Base-by-base conservation (phyloP, 2,113 vertebrate genomes). In the Aegithalos caudatus region DNA sequence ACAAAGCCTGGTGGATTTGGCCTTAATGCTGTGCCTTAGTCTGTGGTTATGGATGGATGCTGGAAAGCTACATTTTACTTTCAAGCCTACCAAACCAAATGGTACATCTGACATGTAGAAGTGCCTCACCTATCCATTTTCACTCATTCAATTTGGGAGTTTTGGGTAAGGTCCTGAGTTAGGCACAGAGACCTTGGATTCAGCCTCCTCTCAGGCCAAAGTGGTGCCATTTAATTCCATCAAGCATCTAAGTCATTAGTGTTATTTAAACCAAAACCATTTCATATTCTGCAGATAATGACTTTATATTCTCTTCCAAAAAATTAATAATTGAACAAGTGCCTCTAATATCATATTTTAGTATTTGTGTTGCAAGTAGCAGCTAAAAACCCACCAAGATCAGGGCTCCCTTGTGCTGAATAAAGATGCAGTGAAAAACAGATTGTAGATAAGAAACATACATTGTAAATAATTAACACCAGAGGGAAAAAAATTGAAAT, bases 381-480 rank as follows among this genome's bases (percentile, higher is more conserved):
- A 81, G 57, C 60, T 86, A 53, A 92, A 92, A 86, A 14, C 24
- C 48, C 56, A 83, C 64, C 24, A 81, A 92, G 85, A 96, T 86
- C 92, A 83, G 76, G 95, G 31, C 77, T 95, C 8, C 48, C 40
- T 93, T 92, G 72, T 6, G 1, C 67, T 93, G 81, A 88, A 80
- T 72, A 94, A 96, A 64, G 69, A 91, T 86, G 38, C 20, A 53
- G 67, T 56, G 37, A 71, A 88, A 96, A 96, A 67, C 80, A 96
- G 86, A 88, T 86, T 95, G 82, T 81, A 92, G 88, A 92, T 88
- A 78, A 94, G 86, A 94, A 93, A 92, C 40, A 81, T 92, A 66
- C 56, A 96, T 78, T 60, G 86, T 95, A 93, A 96, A 96, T 90
- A 96, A 93, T 90, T 94, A 96, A 93, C 88, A 94, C 88, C 82